Conservation (phyloP, 2,113 vertebrate genomes). For the Falcunculus frontatus region DNA sequence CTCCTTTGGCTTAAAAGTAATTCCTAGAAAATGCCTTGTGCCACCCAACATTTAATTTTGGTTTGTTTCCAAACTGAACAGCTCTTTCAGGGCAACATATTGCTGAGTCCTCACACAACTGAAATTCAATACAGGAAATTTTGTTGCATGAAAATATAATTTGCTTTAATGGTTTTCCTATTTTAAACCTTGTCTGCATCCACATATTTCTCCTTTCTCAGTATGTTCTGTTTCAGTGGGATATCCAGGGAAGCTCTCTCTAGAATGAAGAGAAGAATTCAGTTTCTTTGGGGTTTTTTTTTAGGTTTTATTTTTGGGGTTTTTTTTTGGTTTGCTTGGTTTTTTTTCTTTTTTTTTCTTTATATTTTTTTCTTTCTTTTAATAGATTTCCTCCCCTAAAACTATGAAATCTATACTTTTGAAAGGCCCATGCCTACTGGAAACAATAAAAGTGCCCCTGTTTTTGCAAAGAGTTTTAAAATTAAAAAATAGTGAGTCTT, state of each 20-base stretch:
- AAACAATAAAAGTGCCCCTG: accelerated
- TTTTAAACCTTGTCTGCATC: background rate
- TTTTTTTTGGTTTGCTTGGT: too few species aligned
- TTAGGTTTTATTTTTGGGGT: too few species aligned
- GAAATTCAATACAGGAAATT: background rate
- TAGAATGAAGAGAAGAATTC: background rate
- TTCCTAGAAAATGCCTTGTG: background rate
- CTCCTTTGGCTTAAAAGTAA: background rate
- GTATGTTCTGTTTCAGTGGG: background rate
- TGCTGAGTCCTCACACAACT: background rate
- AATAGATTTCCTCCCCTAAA: background rate
- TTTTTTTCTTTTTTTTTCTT: too few species aligned
- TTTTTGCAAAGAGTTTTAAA: background rate
- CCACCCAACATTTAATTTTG: background rate
- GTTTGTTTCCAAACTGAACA: background rate
- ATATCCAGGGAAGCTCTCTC: background rate
- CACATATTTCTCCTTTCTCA: background rate
- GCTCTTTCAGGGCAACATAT: background rate
- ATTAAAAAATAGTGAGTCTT: background rate
- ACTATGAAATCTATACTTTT: background rate
- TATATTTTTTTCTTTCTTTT: background rate
- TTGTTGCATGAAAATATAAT: background rate
- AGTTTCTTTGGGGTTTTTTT: too few species aligned
- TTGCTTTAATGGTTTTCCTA: background rate
- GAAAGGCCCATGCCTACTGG: background rate